These are phyloP conservation scores for Eristalinus sepulchralis DNA, from an alignment of 2,888 invertebrate genomes.

Conservation along the genomic window DNA sequence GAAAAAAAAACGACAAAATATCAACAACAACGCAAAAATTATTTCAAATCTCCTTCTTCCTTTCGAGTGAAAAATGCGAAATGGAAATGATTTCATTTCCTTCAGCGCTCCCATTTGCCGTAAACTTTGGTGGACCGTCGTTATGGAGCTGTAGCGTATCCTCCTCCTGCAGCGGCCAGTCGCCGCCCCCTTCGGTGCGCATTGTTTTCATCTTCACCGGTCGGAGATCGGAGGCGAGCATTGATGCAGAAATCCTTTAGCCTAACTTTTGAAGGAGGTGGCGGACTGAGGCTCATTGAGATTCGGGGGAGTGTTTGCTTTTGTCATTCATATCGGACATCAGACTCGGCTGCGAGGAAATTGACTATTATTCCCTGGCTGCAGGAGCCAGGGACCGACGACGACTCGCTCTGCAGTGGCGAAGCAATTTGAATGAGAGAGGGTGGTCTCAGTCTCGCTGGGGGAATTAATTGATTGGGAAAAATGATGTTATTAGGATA, in stretches of 20 bases:
- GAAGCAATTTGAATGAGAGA: conserved; percentile 18
- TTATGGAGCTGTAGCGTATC: neutral
- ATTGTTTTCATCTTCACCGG: conserved; percentile 29
- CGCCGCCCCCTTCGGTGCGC: conserved; percentile 6
- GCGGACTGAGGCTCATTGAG: conserved; percentile 22
- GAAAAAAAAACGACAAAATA: conserved; percentile 16
- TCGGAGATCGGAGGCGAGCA: neutral
- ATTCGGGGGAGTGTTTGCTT: conserved; percentile 28
- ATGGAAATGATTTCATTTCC: conserved; percentile 71
- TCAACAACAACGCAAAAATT: conserved; percentile 22
- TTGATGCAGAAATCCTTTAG: conserved; percentile 65
- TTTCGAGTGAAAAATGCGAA: conserved; percentile 63
- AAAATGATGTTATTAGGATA: conserved; percentile 41
- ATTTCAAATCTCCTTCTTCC: conserved; percentile 51
- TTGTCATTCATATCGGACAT: conserved; percentile 56
- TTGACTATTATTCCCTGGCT: conserved; percentile 50
- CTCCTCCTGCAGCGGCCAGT: neutral
- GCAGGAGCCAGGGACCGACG: neutral
- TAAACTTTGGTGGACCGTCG: conserved; percentile 25
- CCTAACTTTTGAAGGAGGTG: conserved; percentile 44
- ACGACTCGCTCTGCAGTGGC: conserved; percentile 4
- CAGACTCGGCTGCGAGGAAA: conserved; percentile 47
- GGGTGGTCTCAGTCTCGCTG: neutral
- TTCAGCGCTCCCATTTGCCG: conserved; percentile 50
- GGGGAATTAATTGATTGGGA: conserved; percentile 45